Base-by-base conservation (phyloP, 1,140 invertebrate species). In the Subanguina moxae region DNA sequence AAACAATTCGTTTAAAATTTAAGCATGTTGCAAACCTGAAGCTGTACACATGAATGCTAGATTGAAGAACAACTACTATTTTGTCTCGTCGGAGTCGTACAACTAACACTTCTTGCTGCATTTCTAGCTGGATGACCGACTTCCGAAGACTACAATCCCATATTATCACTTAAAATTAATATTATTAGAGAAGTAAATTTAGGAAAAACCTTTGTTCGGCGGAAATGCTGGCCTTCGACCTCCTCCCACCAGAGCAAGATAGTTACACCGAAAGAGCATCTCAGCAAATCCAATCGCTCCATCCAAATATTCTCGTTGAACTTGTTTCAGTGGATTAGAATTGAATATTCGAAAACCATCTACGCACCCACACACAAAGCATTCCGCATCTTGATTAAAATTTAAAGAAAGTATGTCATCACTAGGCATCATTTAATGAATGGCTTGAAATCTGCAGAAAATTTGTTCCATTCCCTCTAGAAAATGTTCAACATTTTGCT, bases 211-310 rank as follows among this genome's bases (percentile, higher is more conserved):
- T 89, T 90, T 91, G 82, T 96, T 94, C 57, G 90, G 88, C 23
- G 93, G 91, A 86, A 93, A 96, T 74, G 93, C 88, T 5, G 93
- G 93, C 64, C 89, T 89, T 70, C 88, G 87, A 57, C 94, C 93
- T 72, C 93, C 93, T 57, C 94, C 94, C 64, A 97, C 92, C 46
- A 97, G 85, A 15, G 94, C 94, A 80, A 97, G 87, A 85, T 96
- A 97, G 85, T 97, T 97, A 84, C 93, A 97, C 65, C 93, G 87
- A 84, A 97, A 97, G 11, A 98, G 85, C 93, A 97, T 97, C 86
- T 98, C 94, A 13, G 96, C 91, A 83, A 92, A 91, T 67, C 90
- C 89, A 57, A 97, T 87, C 8, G 93, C 93, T 64, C 92, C 93
- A 86, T 85, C 85, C 8, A 71, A 25, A 13, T 59, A 17, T 43